Conservation (phyloP, 1,140 invertebrate species). For the Drosophila sproati region DNA sequence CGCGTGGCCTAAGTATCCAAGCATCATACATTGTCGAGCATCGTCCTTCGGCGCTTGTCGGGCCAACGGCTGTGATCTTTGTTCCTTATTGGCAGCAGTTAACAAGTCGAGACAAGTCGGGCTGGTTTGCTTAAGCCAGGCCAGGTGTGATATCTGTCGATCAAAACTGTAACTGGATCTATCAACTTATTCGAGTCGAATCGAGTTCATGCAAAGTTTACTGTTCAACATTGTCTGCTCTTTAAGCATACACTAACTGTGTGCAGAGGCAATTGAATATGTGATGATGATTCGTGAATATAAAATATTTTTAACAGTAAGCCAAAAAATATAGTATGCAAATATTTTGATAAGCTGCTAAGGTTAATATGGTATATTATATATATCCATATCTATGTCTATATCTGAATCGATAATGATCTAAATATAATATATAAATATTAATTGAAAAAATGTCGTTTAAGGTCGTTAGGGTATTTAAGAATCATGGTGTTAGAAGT, state of each 20-base stretch:
- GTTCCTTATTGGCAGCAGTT: constrained; percentile 39
- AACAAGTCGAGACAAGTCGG: constrained; percentile 10
- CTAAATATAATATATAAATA: too few relatives aligned
- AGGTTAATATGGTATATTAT: too few relatives aligned
- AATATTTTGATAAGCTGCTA: too few relatives aligned
- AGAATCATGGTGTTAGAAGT: background rate
- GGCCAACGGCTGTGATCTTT: constrained; percentile 74
- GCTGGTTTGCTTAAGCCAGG: background rate
- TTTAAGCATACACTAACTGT: constrained; percentile 11
- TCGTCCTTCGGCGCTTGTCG: constrained; percentile 34
- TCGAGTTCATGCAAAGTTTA: constrained; percentile 58
- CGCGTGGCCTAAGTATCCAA: constrained; percentile 59
- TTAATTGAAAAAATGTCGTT: background rate
- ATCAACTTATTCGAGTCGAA: constrained; percentile 7
- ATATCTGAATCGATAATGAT: too few relatives aligned
- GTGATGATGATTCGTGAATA: background rate
- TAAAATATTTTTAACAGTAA: too few relatives aligned
- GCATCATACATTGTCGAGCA: background rate
- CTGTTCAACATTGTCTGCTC: constrained; percentile 22
- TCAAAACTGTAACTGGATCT: constrained; percentile 59
- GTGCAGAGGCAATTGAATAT: background rate
- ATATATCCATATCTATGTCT: too few relatives aligned
- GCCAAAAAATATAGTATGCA: too few relatives aligned
- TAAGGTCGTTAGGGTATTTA: constrained; percentile 8
- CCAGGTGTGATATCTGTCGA: constrained; percentile 74